Conservation (phyloP, 2,113 vertebrate species). For the Conger conger region DNA sequence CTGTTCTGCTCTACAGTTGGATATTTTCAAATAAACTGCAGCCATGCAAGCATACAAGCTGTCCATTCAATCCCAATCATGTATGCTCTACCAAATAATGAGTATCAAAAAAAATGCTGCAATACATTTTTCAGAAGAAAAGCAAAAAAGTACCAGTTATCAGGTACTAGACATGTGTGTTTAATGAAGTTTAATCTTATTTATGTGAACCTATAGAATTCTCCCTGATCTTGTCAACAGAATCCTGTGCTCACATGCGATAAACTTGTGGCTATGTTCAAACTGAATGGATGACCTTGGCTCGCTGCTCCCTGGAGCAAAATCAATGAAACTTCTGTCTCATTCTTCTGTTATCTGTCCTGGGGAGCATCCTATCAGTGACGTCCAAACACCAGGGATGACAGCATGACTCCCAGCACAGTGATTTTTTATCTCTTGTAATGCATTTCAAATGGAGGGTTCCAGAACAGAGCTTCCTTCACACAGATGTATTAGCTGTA, state of each 20-base stretch:
- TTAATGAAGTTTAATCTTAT: neutral
- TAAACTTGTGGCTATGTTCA: slow-evolving; percentile 12
- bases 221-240: neutral
- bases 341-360: slow-evolving; percentile 18
- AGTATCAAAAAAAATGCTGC: neutral
- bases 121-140: too few species aligned
- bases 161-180: neutral
- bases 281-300: slow-evolving; percentile 15
- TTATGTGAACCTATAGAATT: neutral
- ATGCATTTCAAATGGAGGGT: neutral
- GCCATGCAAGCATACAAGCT: neutral
- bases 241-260: neutral
- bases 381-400: neutral
- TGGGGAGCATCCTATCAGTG: slow-evolving; percentile 9
- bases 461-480: neutral
- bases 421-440: neutral
- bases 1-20: neutral
- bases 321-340: slow-evolving; percentile 13
- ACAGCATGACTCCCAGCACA: neutral
- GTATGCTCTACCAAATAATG: neutral
- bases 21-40: neutral
- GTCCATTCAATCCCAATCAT: neutral
- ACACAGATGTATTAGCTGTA: neutral
- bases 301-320: neutral
- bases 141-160: too few species aligned